A percentile compares a stretch with the other conserved stretches of the same genome.
These are phyloP conservation scores for Thereva unica DNA, from an alignment of 2,888 invertebrate species.

Conservation along the genomic window DNA sequence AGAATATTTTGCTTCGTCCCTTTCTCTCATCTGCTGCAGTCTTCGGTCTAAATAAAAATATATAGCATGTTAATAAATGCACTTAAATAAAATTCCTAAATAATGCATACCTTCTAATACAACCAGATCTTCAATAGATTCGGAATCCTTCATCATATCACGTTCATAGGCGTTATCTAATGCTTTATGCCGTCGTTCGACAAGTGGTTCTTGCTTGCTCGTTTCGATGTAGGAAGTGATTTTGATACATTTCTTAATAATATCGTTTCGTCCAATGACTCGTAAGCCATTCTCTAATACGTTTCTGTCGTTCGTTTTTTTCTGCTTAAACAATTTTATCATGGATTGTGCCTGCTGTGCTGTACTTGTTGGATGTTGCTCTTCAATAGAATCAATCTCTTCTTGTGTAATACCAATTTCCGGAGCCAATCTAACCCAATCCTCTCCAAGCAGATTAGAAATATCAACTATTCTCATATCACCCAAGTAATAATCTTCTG, in stretches of 20 bases:
- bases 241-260: slow-evolving; percentile 80
- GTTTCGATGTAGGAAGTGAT: slow-evolving; percentile 42
- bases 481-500: slow-evolving; percentile 62
- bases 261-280: slow-evolving; percentile 87
- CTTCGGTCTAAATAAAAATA: slow-evolving; percentile 50
- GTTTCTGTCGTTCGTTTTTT: slow-evolving; percentile 60
- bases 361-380: slow-evolving; percentile 72
- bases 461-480: slow-evolving; percentile 74
- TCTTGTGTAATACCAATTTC: slow-evolving; percentile 72
- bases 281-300: slow-evolving; percentile 82
- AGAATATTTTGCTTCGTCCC: slow-evolving; percentile 75
- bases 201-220: slow-evolving; percentile 31
- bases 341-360: slow-evolving; percentile 76
- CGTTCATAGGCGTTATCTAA: slow-evolving; percentile 63
- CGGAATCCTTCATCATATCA: slow-evolving; percentile 71
- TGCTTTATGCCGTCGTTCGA: slow-evolving; percentile 54
- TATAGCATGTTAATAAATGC: slow-evolving; percentile 14
- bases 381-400: slow-evolving; percentile 75
- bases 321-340: slow-evolving; percentile 65
- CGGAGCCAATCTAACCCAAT: slow-evolving; percentile 72
- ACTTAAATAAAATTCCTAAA: slow-evolving; percentile 14
- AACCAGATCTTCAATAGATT: slow-evolving; percentile 58
- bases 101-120: slow-evolving; percentile 53
- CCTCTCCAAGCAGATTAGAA: slow-evolving; percentile 71
- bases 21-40: slow-evolving; percentile 59